Evolutionary conservation across 2,888 invertebrate genomes (phyloP).

Genomic region (Plagodis pulveraria): DNA sequence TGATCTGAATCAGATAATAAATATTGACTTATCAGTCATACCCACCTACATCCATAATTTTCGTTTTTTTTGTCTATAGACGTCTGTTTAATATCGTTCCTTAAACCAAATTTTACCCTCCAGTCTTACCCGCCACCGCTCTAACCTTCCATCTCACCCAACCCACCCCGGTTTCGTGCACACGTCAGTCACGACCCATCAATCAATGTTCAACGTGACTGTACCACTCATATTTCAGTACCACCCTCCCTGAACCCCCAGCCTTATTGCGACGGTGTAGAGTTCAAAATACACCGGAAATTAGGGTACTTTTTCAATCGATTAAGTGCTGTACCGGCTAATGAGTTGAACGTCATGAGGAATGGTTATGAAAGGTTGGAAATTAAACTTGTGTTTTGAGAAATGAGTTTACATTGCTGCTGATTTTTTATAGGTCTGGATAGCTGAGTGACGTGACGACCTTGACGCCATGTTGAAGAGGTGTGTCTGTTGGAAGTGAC

Average conservation of each 20-base stretch:
- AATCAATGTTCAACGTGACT: slow-evolving; percentile 78
- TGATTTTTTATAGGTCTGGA: not conserved
- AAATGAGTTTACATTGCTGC: slow-evolving; percentile 15
- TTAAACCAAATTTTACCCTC: too few relatives aligned
- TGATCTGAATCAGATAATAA: too few relatives aligned
- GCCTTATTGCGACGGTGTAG: slow-evolving; percentile 48
- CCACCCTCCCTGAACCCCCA: slow-evolving; percentile 40
- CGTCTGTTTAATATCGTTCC: too few relatives aligned
- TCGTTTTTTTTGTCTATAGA: too few relatives aligned
- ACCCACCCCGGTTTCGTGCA: slow-evolving; percentile 72
- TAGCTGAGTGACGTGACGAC: too few relatives aligned
- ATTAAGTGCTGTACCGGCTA: slow-evolving; percentile 66
- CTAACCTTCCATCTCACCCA: slow-evolving; percentile 37
- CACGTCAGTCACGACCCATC: slow-evolving; percentile 80
- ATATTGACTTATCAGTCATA: too few relatives aligned
- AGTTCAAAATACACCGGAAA: slow-evolving; percentile 43
- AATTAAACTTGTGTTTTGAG: slow-evolving; percentile 30
- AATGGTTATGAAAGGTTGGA: slow-evolving; percentile 37
- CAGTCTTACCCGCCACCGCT: slow-evolving; percentile 31
- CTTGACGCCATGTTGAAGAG: too few relatives aligned
- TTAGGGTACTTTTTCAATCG: slow-evolving; percentile 65
- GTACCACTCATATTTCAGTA: slow-evolving; percentile 78
- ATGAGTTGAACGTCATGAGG: slow-evolving; percentile 46
- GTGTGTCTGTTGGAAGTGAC: too few relatives aligned
- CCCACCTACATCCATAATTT: too few relatives aligned